Evolutionary conservation across 2,797 vertebrate species (phyloP), one percentile per base, ranked within the genome.

Genomic region (Rhinella marina): DNA sequence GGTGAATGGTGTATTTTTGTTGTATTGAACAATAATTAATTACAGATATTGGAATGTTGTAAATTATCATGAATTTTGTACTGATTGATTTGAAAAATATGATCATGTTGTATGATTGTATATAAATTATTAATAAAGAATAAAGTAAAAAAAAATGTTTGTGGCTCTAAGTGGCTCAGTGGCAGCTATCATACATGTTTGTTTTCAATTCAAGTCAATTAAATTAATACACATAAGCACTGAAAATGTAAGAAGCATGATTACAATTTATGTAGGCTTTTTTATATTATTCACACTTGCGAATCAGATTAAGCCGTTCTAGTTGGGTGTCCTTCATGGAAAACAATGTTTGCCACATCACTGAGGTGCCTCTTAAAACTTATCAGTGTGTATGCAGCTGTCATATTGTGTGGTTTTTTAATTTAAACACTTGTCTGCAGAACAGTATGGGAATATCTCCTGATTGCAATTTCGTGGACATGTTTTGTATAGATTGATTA

Each of bases 361-460:
- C 52, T 56, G 52, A 78, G 76, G 50, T 29, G 41, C n/a, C 61
- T 50, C 61, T 81, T 50, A 81, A 62, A 62, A 81, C 57, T 41
- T 57, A 61, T 59, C 52, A 57, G 16, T 62, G 59, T 61, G 19
- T 61, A 81, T 81, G 79, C 59, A 61, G 56, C 59, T 81, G 76
- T 78, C 17, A 56, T 56, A 16, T 5, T 29, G 50, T 7, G 14
- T 56, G 54, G 6, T 29, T 56, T 52, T 78, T 57, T 78, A 8
- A 16, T 56, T 14, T 77, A 77, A 25, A 48, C 41, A 12, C 76
- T 56, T 29, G 76, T 57, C n/a, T 56, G 52, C 25, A 56, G 8
- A 57, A 29, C 32, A 78, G 52, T 17, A 52, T 56, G 52, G n/a
- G 52, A 78, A 75, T 73, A 72, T 41, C 70, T 19, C 21, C 32